Evolutionary conservation across 2,888 invertebrate species (phyloP).

Genomic region (Rutpela maculata): DNA sequence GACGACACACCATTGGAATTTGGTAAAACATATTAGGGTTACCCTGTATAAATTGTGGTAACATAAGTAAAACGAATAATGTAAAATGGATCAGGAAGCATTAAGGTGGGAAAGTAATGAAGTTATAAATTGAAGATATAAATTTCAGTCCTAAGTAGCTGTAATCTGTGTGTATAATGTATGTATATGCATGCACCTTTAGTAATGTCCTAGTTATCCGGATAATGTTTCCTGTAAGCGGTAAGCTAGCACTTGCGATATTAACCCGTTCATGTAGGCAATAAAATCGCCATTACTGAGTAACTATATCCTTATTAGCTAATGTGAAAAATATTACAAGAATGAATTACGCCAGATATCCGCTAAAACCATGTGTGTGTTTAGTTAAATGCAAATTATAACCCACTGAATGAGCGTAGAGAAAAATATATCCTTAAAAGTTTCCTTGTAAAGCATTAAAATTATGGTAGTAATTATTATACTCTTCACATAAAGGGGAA

Average conservation of each 20-base stretch:
- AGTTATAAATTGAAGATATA: constrained; percentile 47
- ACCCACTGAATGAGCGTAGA: too few relatives aligned
- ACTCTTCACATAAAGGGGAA: too few relatives aligned
- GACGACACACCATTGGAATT: too few relatives aligned
- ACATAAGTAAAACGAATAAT: constrained; percentile 1
- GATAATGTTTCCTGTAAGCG: constrained; percentile 37
- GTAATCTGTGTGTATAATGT: constrained; percentile 36
- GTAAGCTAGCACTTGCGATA: constrained; percentile 11
- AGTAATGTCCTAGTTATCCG: constrained; percentile 35
- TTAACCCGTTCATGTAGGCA: constrained; percentile 7
- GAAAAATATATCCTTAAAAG: too few relatives aligned
- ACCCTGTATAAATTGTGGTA: neutral
- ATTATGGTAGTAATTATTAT: too few relatives aligned
- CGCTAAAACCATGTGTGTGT: neutral
- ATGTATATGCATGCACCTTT: constrained; percentile 41
- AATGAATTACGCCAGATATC: neutral
- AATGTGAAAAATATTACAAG: constrained; percentile 7
- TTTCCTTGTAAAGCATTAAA: too few relatives aligned
- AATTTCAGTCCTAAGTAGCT: constrained; percentile 36
- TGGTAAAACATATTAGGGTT: too few relatives aligned
- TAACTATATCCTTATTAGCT: constrained; percentile 23
- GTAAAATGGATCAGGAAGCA: constrained; percentile 40
- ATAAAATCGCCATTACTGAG: constrained; percentile 14
- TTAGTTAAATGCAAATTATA: neutral
- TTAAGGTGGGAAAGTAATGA: constrained; percentile 39